Percentiles rank a stretch among this genome's conserved stretches.
These are phyloP conservation scores for Dasypus novemcinctus DNA, from an alignment of 2,113 vertebrate genomes.

Conservation along the genomic window DNA sequence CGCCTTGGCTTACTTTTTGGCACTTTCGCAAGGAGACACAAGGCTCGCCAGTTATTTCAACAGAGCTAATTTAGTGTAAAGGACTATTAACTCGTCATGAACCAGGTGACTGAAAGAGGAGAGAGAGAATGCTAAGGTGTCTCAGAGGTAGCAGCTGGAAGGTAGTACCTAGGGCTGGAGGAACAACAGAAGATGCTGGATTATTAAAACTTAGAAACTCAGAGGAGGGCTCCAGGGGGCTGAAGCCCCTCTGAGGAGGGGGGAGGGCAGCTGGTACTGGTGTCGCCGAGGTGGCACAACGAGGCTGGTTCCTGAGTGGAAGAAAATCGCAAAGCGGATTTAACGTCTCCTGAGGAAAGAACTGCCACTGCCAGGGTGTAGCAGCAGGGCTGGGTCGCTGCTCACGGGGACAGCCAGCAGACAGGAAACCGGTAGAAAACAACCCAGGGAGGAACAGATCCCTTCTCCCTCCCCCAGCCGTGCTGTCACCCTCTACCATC, in stretches of 20 bases:
- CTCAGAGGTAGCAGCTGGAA: background rate
- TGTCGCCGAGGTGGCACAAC: background rate
- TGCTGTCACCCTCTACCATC: background rate
- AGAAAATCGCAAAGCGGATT: background rate
- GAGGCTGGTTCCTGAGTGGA: background rate
- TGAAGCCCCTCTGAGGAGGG: background rate
- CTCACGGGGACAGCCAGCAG: background rate
- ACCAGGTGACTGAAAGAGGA: background rate
- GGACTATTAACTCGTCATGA: background rate
- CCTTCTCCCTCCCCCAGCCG: background rate
- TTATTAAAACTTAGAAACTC: background rate
- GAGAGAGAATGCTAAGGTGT: background rate
- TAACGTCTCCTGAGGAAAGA: background rate
- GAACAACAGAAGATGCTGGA: background rate
- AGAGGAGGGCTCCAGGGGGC: background rate
- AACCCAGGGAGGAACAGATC: background rate
- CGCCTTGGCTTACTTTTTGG: too few species aligned
- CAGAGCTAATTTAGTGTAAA: constrained; percentile 22
- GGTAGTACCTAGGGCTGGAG: background rate
- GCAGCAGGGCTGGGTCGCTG: rapidly evolving
- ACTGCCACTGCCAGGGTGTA: rapidly evolving
- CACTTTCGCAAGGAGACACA: background rate
- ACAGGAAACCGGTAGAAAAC: background rate
- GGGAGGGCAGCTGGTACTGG: background rate
- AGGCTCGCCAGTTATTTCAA: constrained; percentile 27